phyloP scores from a whole-genome alignment of 2,113 vertebrate species.

The Tenebrosternarchus preto region DNA sequence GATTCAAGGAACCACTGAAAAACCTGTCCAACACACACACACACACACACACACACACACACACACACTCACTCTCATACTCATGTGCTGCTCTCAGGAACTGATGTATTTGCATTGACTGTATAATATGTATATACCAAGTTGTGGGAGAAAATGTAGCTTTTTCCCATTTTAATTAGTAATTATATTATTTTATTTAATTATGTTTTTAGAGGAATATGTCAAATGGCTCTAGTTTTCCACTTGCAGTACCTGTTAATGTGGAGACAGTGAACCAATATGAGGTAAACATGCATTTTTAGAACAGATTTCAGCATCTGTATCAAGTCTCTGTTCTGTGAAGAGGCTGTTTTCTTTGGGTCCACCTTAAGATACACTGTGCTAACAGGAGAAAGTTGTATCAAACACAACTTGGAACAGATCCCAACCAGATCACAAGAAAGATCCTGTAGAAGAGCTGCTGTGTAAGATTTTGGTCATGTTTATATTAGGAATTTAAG shows the following conservation, averaged over 20 bases:
- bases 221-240: not conserved
- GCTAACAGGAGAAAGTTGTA: too few species aligned
- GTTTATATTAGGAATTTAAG: too few species aligned
- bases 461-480: too few species aligned
- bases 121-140: not conserved
- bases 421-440: not conserved
- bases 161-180: not conserved
- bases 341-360: too few species aligned
- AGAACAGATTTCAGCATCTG: too few species aligned
- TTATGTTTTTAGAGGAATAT: conserved; percentile 24
- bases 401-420: not conserved
- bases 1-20: conserved; percentile 44
- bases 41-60: not conserved
- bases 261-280: not conserved
- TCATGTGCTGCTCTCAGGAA: conserved; percentile 60
- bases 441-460: not conserved
- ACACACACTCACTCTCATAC: not conserved
- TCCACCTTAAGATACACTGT: too few species aligned
- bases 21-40: conserved; percentile 26
- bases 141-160: not conserved
- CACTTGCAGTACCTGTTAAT: not conserved
- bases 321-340: too few species aligned
- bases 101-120: conserved; percentile 44
- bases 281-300: too few species aligned
- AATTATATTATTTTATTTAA: conserved; percentile 23